Evolutionary conservation across 1,140 invertebrate species (phyloP).

Genomic region (Hirudo medicinalis): DNA sequence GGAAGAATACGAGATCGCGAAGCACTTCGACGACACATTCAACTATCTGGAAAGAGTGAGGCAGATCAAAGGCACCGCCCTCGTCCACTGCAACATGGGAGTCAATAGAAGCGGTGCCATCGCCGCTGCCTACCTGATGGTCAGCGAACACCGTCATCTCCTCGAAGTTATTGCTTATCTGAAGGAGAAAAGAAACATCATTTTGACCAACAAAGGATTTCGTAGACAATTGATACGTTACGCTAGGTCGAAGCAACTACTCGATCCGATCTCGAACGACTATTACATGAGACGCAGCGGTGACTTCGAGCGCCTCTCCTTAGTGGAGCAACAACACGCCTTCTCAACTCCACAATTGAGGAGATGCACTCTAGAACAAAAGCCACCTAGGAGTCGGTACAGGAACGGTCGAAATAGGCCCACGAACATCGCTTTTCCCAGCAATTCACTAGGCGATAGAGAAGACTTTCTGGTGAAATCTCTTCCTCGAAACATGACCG

Average conservation of each 20-base stretch:
- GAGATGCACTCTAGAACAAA: background rate
- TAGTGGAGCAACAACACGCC: background rate
- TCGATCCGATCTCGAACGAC: constrained; percentile 11
- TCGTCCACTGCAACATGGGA: constrained; percentile 24
- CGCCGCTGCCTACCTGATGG: constrained; percentile 22
- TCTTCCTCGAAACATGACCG: background rate
- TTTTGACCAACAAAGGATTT: constrained; percentile 22
- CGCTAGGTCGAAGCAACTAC: constrained; percentile 14
- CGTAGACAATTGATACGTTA: constrained; percentile 18
- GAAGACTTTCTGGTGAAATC: background rate
- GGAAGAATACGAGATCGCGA: constrained; percentile 21
- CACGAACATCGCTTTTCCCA: too few relatives aligned
- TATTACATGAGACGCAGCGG: background rate
- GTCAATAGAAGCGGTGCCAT: constrained; percentile 23
- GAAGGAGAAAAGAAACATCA: constrained; percentile 19
- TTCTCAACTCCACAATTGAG: constrained; percentile 4
- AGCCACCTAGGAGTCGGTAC: too few relatives aligned
- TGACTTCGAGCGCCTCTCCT: too few relatives aligned
- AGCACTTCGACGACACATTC: constrained; percentile 20
- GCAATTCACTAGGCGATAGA: background rate
- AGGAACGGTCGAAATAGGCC: too few relatives aligned
- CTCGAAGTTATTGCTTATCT: constrained; percentile 21
- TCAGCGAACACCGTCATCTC: constrained; percentile 15
- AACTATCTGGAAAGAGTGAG: constrained; percentile 17
- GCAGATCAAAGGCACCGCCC: constrained; percentile 12